These are phyloP conservation scores for Notiomystis cincta DNA, from an alignment of 2,113 vertebrate species.

Conservation along the genomic window DNA sequence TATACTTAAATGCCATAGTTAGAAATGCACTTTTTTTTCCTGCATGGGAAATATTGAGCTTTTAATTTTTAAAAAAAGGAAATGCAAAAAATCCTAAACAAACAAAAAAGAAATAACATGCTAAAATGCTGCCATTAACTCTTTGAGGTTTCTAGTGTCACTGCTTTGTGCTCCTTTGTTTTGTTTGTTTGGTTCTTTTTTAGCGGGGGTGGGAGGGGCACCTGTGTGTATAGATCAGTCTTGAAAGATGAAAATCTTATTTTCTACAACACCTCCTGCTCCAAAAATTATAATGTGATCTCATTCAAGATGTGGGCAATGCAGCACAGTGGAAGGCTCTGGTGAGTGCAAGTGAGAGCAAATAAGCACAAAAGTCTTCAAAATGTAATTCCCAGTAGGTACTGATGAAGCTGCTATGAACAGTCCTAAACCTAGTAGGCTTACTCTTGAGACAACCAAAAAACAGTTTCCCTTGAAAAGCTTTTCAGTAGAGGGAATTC, in stretches of 20 bases:
- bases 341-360: not conserved
- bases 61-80: not conserved
- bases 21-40: not conserved
- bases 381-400: not conserved
- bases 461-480: not conserved
- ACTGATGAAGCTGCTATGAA: not conserved
- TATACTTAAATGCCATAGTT: not conserved
- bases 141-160: not conserved
- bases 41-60: not conserved
- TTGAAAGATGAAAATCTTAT: not conserved
- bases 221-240: not conserved
- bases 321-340: not conserved
- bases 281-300: not conserved
- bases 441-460: not conserved
- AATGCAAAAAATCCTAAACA: no score
- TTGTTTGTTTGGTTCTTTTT: not conserved
- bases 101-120: no score
- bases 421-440: not conserved
- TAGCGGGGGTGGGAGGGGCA: fast-evolving
- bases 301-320: not conserved
- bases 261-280: not conserved
- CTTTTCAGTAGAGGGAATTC: not conserved
- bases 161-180: not conserved
- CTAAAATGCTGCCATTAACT: not conserved
- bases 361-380: not conserved